Evolutionary conservation across 2,888 invertebrate genomes (phyloP).

Genomic region (Xestia ashworthii): DNA sequence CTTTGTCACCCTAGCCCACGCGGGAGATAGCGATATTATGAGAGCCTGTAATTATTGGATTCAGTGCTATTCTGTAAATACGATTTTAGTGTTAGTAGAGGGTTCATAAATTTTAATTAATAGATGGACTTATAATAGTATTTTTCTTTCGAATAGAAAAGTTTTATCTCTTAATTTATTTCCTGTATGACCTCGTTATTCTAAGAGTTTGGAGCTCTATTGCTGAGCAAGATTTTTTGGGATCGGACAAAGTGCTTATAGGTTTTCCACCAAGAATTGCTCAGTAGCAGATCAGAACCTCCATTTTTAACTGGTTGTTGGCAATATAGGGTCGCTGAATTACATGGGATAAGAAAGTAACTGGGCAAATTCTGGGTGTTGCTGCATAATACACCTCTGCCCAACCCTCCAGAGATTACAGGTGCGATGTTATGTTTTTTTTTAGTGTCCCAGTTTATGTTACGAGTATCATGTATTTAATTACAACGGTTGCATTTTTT

Average conservation of each 20-base stretch:
- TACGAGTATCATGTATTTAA: too few species aligned
- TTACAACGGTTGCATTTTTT: too few species aligned
- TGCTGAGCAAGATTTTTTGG: background rate
- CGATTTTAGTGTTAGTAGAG: conserved; percentile 41
- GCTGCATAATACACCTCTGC: background rate
- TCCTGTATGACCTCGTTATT: background rate
- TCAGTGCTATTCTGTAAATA: conserved; percentile 63
- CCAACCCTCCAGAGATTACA: background rate
- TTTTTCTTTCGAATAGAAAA: background rate
- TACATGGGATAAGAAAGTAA: background rate
- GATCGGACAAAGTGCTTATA: background rate
- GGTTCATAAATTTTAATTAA: conserved; percentile 47
- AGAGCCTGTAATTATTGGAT: conserved; percentile 67
- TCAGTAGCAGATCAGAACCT: background rate
- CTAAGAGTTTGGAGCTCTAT: background rate
- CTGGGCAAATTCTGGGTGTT: background rate
- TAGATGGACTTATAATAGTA: conserved; percentile 5
- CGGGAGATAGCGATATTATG: conserved; percentile 69
- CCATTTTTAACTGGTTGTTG: background rate
- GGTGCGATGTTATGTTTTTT: background rate
- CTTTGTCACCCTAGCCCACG: conserved; percentile 88
- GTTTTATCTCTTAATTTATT: background rate
- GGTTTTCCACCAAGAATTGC: background rate
- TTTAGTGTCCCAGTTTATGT: background rate
- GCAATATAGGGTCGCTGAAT: background rate